Evolutionary conservation across 2,797 vertebrate species (phyloP).

Genomic region (Distichodus sexfasciatus): DNA sequence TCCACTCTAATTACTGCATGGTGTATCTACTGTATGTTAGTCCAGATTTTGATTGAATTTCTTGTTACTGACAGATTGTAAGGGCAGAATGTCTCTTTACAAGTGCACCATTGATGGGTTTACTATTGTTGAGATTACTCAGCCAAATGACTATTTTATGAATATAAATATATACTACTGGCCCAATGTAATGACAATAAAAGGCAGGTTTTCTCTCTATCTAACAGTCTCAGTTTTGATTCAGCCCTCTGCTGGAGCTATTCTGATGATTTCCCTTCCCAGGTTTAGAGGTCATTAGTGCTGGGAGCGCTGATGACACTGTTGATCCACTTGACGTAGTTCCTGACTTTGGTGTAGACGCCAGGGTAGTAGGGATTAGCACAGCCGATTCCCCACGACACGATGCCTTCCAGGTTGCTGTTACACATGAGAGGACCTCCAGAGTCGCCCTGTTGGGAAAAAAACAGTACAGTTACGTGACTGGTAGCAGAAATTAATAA

Average conservation of each 20-base stretch:
- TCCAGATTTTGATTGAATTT: too few relatives aligned
- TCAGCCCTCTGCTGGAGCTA: background rate
- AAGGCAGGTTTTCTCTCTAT: too few relatives aligned
- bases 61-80: too few relatives aligned
- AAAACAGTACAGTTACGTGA: background rate
- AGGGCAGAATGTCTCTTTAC: too few relatives aligned
- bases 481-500: background rate
- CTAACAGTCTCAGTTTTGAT: background rate
- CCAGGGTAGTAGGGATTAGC: constrained; percentile 69
- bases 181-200: too few relatives aligned
- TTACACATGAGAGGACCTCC: constrained; percentile 74
- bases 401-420: constrained; percentile 69
- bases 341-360: constrained; percentile 75
- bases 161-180: too few relatives aligned
- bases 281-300: background rate
- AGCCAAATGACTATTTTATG: too few relatives aligned
- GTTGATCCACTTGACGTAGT: constrained; percentile 67
- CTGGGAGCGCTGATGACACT: constrained; percentile 36
- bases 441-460: constrained; percentile 70
- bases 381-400: constrained; percentile 80
- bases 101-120: too few relatives aligned
- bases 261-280: background rate
- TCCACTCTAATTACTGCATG: too few relatives aligned
- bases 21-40: too few relatives aligned
- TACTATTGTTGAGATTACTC: too few relatives aligned